Evolutionary conservation across 2,888 invertebrate genomes (phyloP).

Genomic region (Phortica magna): DNA sequence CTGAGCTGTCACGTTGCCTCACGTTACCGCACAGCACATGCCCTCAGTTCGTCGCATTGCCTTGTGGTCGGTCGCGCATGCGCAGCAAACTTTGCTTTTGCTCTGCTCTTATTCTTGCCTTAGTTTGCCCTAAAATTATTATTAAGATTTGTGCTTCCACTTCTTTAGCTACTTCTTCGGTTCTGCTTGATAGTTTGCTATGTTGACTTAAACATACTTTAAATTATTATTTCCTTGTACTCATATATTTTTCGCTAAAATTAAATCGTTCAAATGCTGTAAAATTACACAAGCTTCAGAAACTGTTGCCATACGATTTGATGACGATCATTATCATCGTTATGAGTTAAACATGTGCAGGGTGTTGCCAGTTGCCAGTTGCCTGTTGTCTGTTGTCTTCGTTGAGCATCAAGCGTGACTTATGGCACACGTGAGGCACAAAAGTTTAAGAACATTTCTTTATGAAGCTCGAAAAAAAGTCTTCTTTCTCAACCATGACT

Average conservation of each 20-base stretch:
- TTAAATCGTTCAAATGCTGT: slow-evolving; percentile 64
- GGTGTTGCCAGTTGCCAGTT: too few relatives aligned
- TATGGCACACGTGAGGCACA: slow-evolving; percentile 18
- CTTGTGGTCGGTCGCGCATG: slow-evolving; percentile 52
- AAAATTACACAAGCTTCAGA: slow-evolving; percentile 58
- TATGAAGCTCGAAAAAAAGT: neutral
- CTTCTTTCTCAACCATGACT: neutral
- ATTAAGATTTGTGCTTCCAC: neutral
- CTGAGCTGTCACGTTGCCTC: neutral
- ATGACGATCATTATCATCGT: slow-evolving; percentile 5
- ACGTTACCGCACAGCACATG: too few relatives aligned
- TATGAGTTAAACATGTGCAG: neutral
- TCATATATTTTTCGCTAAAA: slow-evolving; percentile 37
- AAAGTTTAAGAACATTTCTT: slow-evolving; percentile 3
- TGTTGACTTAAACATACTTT: slow-evolving; percentile 4
- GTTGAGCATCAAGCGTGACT: slow-evolving; percentile 23
- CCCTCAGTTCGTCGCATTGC: neutral
- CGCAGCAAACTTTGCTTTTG: slow-evolving; percentile 38
- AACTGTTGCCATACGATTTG: slow-evolving; percentile 9
- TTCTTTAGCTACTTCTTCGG: slow-evolving; percentile 45
- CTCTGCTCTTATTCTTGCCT: neutral
- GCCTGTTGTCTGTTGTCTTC: neutral
- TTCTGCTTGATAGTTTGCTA: slow-evolving; percentile 52
- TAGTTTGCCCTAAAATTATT: neutral
- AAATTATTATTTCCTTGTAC: neutral